These are phyloP conservation scores for Drosophila arizonae DNA, from an alignment of 1,140 invertebrate genomes.

Conservation along the genomic window DNA sequence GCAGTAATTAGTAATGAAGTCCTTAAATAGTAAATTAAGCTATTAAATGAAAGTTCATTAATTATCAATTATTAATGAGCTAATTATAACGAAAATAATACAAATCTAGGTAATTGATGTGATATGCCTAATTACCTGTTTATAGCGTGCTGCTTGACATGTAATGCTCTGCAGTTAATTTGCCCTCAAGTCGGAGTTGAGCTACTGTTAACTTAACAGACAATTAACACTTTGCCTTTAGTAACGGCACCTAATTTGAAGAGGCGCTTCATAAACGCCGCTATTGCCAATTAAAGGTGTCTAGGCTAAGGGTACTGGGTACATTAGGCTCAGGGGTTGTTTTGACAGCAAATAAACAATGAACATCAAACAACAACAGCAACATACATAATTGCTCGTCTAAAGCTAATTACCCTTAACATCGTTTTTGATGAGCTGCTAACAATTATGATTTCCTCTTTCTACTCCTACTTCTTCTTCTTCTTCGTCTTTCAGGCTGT, in stretches of 20 bases:
- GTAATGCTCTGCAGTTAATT: too few species aligned
- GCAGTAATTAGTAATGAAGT: not conserved
- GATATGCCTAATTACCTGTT: not conserved
- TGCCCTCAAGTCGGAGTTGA: conserved; percentile 2
- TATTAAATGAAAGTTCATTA: too few species aligned
- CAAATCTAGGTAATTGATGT: too few species aligned
- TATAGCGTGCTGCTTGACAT: too few species aligned
- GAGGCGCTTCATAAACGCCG: conserved; percentile 11
- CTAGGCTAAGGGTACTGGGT: not conserved
- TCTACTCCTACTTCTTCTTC: conserved; percentile 4
- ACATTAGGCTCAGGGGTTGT: conserved; percentile 18
- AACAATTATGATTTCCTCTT: conserved; percentile 10
- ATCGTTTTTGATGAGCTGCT: conserved; percentile 22
- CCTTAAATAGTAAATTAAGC: not conserved
- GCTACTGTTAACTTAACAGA: conserved; percentile 51
- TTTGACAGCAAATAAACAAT: conserved; percentile 23
- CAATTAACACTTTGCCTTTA: conserved; percentile 38
- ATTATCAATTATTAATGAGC: too few species aligned
- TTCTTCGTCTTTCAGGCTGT: conserved; percentile 86
- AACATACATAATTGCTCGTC: conserved; percentile 40
- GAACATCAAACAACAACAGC: conserved; percentile 25
- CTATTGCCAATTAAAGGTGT: not conserved
- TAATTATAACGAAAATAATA: too few species aligned
- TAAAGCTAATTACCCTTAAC: conserved; percentile 68
- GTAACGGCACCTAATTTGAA: conserved; percentile 23